Evolutionary conservation across 2,113 vertebrate genomes (phyloP), one percentile per base, ranked within the genome.

Genomic region (Kobus ellipsiprymnus): DNA sequence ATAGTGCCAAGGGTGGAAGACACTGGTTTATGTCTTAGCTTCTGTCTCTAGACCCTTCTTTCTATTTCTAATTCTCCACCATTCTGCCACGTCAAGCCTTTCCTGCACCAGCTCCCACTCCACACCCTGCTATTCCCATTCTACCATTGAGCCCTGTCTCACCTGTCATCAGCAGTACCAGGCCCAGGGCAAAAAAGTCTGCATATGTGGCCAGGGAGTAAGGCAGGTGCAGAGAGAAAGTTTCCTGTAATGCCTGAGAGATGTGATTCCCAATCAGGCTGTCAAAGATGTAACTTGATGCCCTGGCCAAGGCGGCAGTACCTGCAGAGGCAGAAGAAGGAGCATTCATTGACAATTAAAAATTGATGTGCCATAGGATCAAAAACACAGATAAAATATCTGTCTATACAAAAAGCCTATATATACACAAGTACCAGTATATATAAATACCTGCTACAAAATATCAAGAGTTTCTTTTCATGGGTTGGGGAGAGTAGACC

Each of bases 261-360:
- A 99, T 99, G 92, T 98, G 99, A 94, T 99, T 99, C 44, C 99
- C 99, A 0, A 99, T 98, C 91, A 99, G 98, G 89, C 98, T 99
- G 94, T 99, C 99, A 0, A 99, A 99, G 0, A 99, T 98, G 0
- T 99, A 99, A 29, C 99, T 99, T 99, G 99, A 99, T 0, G 99
- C 99, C 95, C 99, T 98, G 54, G 99, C 99, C 60, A 99, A 99
- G 0, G 99, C 99, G 71, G 99, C 99, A 0, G 99, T 99, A 0
- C 93, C 98, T 98, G 91, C 1, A 7, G 40, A 0, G 3, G 5
- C 7, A 67, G n/a, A 16, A 89, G 54, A 8, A 55, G 21, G 13
- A 36, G 29, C 0, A 0, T 4, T 17, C 19, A 2, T 23, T 33
- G 6, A 33, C 0, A 13, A 33, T 14, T 3, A 9, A 5, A 2